Percentiles rank a stretch among this genome's conserved stretches.
These are phyloP conservation scores for Ceyx cyanopectus DNA, from an alignment of 2,113 vertebrate genomes.

Conservation along the genomic window DNA sequence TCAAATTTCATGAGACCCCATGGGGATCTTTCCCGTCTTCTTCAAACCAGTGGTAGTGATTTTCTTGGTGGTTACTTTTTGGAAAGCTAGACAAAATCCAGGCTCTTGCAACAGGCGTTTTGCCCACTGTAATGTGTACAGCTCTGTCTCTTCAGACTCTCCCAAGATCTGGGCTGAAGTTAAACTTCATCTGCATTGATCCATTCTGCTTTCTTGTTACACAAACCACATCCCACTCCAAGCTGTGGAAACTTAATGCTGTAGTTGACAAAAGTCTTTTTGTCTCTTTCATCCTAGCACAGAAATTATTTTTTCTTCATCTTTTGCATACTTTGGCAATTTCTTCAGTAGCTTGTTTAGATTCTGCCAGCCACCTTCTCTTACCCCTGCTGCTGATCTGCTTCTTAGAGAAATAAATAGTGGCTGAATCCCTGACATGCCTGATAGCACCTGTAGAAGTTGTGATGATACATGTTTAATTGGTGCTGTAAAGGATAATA, in stretches of 20 bases:
- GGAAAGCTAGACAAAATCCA: background rate
- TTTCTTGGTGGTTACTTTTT: background rate
- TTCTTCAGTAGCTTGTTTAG: constrained; percentile 1
- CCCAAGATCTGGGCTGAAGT: background rate
- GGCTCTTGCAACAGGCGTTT: background rate
- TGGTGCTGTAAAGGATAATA: background rate
- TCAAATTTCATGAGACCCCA: background rate
- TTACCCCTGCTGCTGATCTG: background rate
- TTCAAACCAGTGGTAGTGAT: background rate
- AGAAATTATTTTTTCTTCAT: background rate
- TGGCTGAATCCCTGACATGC: background rate
- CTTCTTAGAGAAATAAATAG: background rate
- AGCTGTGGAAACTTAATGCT: background rate
- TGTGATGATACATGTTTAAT: background rate
- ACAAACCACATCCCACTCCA: background rate
- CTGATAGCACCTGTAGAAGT: background rate
- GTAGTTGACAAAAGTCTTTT: background rate
- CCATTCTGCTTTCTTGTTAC: background rate
- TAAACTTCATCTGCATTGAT: background rate
- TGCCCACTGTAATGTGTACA: background rate
- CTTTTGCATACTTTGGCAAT: background rate
- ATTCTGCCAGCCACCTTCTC: background rate
- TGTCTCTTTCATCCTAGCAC: background rate
- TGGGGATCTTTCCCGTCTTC: background rate
- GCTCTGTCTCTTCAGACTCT: background rate